phyloP scores from a whole-genome alignment of 1,140 invertebrate genomes.

The Papilio glaucus region DNA sequence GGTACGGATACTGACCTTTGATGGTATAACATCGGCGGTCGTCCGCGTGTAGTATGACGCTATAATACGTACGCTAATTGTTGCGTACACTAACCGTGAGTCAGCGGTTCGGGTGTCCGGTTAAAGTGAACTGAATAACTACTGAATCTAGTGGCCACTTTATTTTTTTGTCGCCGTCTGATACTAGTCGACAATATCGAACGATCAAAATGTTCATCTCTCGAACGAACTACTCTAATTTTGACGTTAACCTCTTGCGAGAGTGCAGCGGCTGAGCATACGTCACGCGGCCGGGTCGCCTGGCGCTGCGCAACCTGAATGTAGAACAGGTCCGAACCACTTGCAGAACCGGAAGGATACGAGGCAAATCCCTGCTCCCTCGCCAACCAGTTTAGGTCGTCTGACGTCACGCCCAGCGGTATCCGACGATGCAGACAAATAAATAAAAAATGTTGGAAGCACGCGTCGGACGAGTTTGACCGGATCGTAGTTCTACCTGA shows the following conservation, averaged over 20 bases:
- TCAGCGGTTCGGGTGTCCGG: conserved; percentile 70
- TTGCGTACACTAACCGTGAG: conserved; percentile 70
- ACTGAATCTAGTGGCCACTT: conserved; percentile 10
- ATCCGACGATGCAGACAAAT: conserved; percentile 82
- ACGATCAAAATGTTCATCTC: conserved; percentile 1
- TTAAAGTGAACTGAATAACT: conserved; percentile 49
- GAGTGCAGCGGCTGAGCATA: conserved; percentile 49
- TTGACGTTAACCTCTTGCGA: conserved; percentile 39
- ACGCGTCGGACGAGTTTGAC: conserved; percentile 82
- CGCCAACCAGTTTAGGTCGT: conserved; percentile 83
- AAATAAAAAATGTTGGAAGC: conserved; percentile 83
- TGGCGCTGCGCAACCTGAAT: conserved; percentile 73
- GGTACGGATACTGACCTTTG: conserved; percentile 82
- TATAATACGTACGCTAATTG: conserved; percentile 74
- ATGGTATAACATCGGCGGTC: conserved; percentile 67
- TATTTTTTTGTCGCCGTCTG: conserved; percentile 2
- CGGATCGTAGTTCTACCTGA: conserved; percentile 83
- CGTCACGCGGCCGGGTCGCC: conserved; percentile 69
- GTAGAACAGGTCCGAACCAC: conserved; percentile 80
- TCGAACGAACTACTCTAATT: conserved; percentile 43
- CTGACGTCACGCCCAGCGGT: conserved; percentile 82
- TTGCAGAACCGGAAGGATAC: conserved; percentile 83
- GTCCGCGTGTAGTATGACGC: conserved; percentile 67
- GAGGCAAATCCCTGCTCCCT: conserved; percentile 82
- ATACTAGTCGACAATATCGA: background rate